These are phyloP conservation scores for Apogon hyalosoma DNA, from an alignment of 2,797 vertebrate genomes.

Conservation along the genomic window DNA sequence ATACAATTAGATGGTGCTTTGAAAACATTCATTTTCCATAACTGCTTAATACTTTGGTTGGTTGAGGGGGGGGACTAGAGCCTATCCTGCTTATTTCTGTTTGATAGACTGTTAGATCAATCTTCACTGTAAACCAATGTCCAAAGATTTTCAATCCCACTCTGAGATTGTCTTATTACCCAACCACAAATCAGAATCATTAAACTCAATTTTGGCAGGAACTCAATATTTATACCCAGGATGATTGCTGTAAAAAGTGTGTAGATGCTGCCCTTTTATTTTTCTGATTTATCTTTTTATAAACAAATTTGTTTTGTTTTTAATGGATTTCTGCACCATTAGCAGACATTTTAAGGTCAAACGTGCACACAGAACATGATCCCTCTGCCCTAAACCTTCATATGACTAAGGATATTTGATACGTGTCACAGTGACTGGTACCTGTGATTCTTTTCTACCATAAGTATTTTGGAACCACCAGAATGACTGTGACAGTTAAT, in stretches of 20 bases:
- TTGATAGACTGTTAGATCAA: too few species aligned
- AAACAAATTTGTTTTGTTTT: not conserved
- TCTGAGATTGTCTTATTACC: too few species aligned
- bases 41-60: too few species aligned
- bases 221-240: not conserved
- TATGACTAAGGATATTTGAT: not conserved
- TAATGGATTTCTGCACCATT: not conserved
- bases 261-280: not conserved
- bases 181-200: not conserved
- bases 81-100: too few species aligned
- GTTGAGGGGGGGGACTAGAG: too few species aligned
- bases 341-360: not conserved
- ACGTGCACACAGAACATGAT: not conserved
- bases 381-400: not conserved
- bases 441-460: not conserved
- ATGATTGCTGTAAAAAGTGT: not conserved
- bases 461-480: too few species aligned
- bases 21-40: too few species aligned
- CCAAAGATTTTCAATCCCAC: too few species aligned
- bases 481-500: too few species aligned
- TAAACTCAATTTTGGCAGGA: not conserved
- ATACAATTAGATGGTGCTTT: too few species aligned
- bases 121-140: too few species aligned
- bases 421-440: not conserved
- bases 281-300: not conserved